Percentiles rank a stretch among this genome's conserved stretches.
Conservation (phyloP, 1,140 invertebrate genomes). For the Drosophila mojavensis region DNA sequence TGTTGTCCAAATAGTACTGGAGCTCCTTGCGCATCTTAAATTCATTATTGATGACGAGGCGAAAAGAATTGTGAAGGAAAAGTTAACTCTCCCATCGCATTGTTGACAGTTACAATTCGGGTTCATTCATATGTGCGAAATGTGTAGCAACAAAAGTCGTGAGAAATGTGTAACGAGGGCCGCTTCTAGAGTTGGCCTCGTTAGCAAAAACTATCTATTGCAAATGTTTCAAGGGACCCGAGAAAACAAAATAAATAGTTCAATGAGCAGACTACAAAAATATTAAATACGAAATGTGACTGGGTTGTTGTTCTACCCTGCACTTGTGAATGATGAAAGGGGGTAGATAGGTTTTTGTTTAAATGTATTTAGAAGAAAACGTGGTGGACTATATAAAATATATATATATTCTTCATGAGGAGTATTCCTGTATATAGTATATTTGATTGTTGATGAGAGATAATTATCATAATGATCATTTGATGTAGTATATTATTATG, state of each 20-base stretch:
- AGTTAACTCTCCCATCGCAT: constrained; percentile 47
- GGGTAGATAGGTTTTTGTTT: too few species aligned
- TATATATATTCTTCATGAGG: too few species aligned
- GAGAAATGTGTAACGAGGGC: constrained; percentile 46
- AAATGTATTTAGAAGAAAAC: too few species aligned
- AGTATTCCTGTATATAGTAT: too few species aligned
- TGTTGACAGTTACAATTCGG: constrained; percentile 65
- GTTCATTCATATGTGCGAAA: constrained; percentile 56
- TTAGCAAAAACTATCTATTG: background rate
- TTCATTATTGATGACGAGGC: constrained; percentile 69
- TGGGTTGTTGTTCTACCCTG: constrained; percentile 7
- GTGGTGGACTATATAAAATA: too few species aligned
- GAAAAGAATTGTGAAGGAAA: constrained; percentile 58
- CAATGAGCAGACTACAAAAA: constrained; percentile 40
- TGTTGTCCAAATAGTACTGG: constrained; percentile 53
- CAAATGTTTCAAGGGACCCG: background rate
- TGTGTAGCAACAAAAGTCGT: constrained; percentile 54
- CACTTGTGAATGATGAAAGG: too few species aligned
- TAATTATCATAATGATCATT: too few species aligned
- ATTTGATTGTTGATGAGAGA: too few species aligned
- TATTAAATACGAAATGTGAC: constrained; percentile 48
- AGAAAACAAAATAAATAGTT: constrained; percentile 40
- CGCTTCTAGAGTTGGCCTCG: background rate
- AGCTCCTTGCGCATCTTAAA: constrained; percentile 21
- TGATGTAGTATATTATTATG: too few species aligned